Evolutionary conservation across 2,797 vertebrate species (phyloP).

Genomic region (Pseudochaenichthys georgianus): DNA sequence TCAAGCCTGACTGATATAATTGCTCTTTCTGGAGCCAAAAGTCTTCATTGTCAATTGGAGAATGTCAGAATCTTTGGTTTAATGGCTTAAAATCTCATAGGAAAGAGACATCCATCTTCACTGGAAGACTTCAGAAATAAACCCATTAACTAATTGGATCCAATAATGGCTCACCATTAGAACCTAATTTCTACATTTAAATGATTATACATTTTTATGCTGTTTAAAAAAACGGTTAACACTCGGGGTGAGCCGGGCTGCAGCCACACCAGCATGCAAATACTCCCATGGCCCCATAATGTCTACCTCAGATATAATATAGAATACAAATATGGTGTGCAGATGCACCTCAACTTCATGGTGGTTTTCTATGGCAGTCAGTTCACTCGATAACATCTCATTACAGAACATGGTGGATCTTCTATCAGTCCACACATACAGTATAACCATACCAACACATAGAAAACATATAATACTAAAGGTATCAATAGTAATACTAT

Average conservation of each 20-base stretch:
- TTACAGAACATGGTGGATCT: slow-evolving; percentile 11
- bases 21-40: slow-evolving; percentile 77
- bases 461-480: slow-evolving; percentile 37
- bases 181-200: slow-evolving; percentile 73
- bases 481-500: slow-evolving; percentile 13
- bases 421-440: slow-evolving; percentile 10
- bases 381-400: slow-evolving; percentile 5
- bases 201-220: slow-evolving; percentile 67
- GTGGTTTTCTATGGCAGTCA: slow-evolving; percentile 2
- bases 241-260: slow-evolving; percentile 38
- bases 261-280: slow-evolving; percentile 42
- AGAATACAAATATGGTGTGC: slow-evolving; percentile 12
- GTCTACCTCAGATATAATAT: slow-evolving; percentile 10
- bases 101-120: slow-evolving; percentile 76
- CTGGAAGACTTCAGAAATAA: slow-evolving; percentile 74
- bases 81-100: slow-evolving; percentile 76
- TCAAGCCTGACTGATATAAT: slow-evolving; percentile 78
- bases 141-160: slow-evolving; percentile 84
- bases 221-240: slow-evolving; percentile 43
- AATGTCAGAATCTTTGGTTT: slow-evolving; percentile 78
- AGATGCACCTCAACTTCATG: slow-evolving; percentile 5
- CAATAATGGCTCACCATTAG: slow-evolving; percentile 74
- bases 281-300: slow-evolving; percentile 16
- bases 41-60: slow-evolving; percentile 77
- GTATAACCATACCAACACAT: slow-evolving; percentile 18